A percentile compares a stretch with the other conserved stretches of the same genome.
phyloP scores from a whole-genome alignment of 2,797 vertebrate genomes.

The Protonibea diacanthus region DNA sequence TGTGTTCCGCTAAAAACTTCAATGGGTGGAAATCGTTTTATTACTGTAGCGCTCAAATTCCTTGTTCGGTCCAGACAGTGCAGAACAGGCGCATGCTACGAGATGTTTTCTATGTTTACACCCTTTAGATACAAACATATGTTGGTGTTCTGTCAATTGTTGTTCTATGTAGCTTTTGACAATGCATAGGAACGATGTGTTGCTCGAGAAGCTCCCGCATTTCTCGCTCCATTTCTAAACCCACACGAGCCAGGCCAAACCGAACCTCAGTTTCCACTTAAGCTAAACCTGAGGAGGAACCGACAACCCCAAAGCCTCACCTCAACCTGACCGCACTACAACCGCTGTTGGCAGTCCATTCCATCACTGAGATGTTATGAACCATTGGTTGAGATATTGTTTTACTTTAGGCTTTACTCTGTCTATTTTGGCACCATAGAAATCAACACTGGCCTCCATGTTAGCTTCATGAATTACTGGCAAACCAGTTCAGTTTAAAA shows the following conservation, averaged over 20 bases:
- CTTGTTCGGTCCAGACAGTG: slow-evolving; percentile 37
- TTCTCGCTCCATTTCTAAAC: slow-evolving; percentile 56
- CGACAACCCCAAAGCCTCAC: slow-evolving; percentile 75
- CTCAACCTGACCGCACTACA: slow-evolving; percentile 67
- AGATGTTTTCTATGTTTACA: slow-evolving; percentile 19
- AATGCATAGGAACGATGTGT: slow-evolving; percentile 26
- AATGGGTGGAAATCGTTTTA: slow-evolving; percentile 60
- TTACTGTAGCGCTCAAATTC: slow-evolving; percentile 33
- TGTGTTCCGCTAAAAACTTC: slow-evolving; percentile 40
- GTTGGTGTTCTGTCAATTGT: slow-evolving; percentile 17
- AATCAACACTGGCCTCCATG: slow-evolving; percentile 72
- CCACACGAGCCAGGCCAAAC: slow-evolving; percentile 65
- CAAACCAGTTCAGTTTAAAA: slow-evolving; percentile 62
- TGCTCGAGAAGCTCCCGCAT: slow-evolving; percentile 38
- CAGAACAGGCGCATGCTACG: slow-evolving; percentile 1
- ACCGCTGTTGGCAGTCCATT: slow-evolving; percentile 58
- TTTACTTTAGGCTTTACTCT: slow-evolving; percentile 74
- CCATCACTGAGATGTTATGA: slow-evolving; percentile 66
- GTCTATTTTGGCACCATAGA: slow-evolving; percentile 71
- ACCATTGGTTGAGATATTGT: slow-evolving; percentile 72
- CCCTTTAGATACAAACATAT: slow-evolving; percentile 18
- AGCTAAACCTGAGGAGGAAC: slow-evolving; percentile 72
- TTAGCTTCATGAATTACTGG: slow-evolving; percentile 62
- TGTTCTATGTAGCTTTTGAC: not conserved
- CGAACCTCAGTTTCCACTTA: slow-evolving; percentile 79